phyloP scores from a whole-genome alignment of 2,797 vertebrate species.

The Acomys russatus region DNA sequence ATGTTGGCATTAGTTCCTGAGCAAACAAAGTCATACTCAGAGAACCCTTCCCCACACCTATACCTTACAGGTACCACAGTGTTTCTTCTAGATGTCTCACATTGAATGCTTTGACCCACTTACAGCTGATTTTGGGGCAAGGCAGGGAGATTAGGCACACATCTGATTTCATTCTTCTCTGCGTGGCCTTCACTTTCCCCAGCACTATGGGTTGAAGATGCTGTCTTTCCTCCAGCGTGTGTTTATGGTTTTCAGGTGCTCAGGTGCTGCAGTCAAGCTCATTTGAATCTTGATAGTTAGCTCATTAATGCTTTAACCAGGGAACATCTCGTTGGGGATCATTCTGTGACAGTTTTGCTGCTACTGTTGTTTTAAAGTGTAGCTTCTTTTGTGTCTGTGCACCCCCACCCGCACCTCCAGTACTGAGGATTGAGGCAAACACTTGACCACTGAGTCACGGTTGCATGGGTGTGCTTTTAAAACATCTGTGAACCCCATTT shows the following conservation, averaged over 20 bases:
- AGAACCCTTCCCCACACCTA: not conserved
- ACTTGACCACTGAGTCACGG: no score
- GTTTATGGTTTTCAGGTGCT: not conserved
- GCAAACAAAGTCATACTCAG: not conserved
- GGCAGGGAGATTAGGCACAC: rapidly evolving
- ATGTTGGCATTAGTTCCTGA: not conserved
- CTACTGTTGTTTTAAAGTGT: not conserved
- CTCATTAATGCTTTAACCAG: not conserved
- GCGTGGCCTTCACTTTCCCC: not conserved
- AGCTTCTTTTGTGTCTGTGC: not conserved
- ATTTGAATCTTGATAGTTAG: not conserved
- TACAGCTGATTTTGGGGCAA: not conserved
- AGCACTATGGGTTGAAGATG: not conserved
- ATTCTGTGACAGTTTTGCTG: not conserved
- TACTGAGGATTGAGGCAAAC: not conserved
- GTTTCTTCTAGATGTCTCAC: not conserved
- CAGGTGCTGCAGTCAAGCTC: not conserved
- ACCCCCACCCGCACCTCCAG: not conserved
- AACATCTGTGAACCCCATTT: not conserved
- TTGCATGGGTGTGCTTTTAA: not conserved
- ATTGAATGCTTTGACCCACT: not conserved
- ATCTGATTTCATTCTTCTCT: not conserved
- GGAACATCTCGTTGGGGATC: not conserved
- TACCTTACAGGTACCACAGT: not conserved
- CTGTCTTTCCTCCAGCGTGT: not conserved